These are phyloP conservation scores for Furcifer pardalis DNA, from an alignment of 2,797 vertebrate species.

Conservation along the genomic window DNA sequence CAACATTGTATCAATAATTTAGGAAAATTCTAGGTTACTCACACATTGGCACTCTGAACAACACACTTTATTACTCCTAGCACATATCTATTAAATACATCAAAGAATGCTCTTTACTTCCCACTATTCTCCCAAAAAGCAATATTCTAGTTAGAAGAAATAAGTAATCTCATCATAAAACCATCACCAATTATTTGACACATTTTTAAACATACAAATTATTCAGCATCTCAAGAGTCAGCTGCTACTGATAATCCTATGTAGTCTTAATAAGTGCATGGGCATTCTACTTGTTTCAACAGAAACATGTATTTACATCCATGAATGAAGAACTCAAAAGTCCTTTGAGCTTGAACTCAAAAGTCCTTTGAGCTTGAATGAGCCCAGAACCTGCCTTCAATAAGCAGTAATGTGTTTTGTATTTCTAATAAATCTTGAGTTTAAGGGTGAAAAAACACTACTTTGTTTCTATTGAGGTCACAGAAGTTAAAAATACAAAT, in stretches of 20 bases:
- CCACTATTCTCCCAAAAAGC: neutral
- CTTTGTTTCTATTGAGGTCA: neutral
- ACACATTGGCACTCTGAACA: constrained; percentile 59
- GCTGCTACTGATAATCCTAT: constrained; percentile 9
- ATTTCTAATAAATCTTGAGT: neutral
- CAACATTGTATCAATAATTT: constrained; percentile 79
- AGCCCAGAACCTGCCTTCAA: constrained; percentile 5
- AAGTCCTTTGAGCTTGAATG: constrained; percentile 20
- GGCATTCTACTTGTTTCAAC: neutral
- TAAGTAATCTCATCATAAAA: constrained; percentile 47
- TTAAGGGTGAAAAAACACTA: neutral
- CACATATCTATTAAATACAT: constrained; percentile 32
- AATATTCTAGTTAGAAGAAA: constrained; percentile 38
- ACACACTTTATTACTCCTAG: constrained; percentile 50
- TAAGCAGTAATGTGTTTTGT: neutral
- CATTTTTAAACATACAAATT: constrained; percentile 49
- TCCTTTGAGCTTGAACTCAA: constrained; percentile 19
- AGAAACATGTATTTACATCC: constrained; percentile 20
- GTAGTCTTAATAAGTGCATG: constrained; percentile 28
- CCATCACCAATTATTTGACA: constrained; percentile 36
- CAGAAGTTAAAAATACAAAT: neutral
- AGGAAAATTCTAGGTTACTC: constrained; percentile 69
- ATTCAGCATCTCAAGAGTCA: constrained; percentile 31
- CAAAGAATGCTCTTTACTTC: constrained; percentile 17
- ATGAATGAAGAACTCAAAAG: constrained; percentile 25